Evolutionary conservation across 2,113 vertebrate genomes (phyloP).

Genomic region (Madoqua kirkii): DNA sequence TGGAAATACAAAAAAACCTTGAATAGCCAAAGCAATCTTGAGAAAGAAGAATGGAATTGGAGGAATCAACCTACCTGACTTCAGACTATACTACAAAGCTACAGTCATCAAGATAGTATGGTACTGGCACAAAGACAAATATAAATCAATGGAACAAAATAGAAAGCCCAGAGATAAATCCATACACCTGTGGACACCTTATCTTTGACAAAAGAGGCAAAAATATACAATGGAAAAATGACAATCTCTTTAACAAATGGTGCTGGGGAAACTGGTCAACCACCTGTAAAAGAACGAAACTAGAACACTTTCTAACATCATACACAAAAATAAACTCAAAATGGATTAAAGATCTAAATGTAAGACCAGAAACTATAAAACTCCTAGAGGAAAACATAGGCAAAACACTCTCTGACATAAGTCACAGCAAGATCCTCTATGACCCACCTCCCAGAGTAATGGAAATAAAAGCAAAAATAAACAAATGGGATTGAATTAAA

Average conservation of each 20-base stretch:
- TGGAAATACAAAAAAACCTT: neutral
- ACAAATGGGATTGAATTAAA: neutral
- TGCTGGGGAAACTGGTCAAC: neutral
- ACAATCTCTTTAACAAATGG: neutral
- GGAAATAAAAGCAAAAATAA: neutral
- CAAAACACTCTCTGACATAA: neutral
- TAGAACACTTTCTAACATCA: neutral
- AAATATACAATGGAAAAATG: neutral
- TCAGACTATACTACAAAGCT: neutral
- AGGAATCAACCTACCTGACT: neutral
- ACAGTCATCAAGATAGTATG: neutral
- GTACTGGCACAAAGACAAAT: neutral
- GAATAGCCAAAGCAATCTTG: neutral
- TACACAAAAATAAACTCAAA: neutral
- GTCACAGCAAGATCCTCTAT: neutral
- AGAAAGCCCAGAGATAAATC: neutral
- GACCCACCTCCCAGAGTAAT: neutral
- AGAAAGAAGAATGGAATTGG: neutral
- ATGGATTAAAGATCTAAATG: neutral
- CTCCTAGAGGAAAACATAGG: neutral
- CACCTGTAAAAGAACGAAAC: neutral
- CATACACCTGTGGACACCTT: neutral
- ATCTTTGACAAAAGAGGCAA: neutral
- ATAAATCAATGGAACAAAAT: neutral
- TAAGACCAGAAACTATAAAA: neutral